These are phyloP conservation scores for Neodiprion pinetum DNA, from an alignment of 1,140 invertebrate genomes.

Conservation along the genomic window DNA sequence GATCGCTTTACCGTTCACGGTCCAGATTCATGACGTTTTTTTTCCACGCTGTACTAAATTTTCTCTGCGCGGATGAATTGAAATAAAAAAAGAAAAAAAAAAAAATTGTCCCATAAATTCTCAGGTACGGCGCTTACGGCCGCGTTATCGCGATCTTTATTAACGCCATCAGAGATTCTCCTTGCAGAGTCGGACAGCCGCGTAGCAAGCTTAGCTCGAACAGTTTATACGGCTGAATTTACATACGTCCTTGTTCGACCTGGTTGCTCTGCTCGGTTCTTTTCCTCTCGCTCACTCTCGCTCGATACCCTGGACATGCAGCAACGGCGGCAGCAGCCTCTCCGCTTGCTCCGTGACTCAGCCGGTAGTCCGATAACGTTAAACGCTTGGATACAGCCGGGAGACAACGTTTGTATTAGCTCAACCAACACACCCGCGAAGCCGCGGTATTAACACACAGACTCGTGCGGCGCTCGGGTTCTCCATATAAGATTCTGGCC, in stretches of 20 bases:
- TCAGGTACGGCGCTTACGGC: neutral
- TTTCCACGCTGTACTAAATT: too few relatives aligned
- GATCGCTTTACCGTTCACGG: too few relatives aligned
- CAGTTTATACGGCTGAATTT: neutral
- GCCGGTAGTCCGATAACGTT: neutral
- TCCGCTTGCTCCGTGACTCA: neutral
- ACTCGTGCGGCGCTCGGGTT: neutral
- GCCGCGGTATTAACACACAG: neutral
- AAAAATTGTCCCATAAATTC: neutral
- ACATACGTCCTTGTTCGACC: constrained; percentile 2
- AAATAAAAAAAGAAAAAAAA: too few relatives aligned
- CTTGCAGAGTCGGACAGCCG: neutral
- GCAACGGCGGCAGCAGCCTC: too few relatives aligned
- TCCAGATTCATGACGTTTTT: too few relatives aligned
- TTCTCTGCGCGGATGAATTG: too few relatives aligned
- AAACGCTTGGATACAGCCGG: neutral
- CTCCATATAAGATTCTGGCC: neutral
- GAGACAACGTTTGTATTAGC: neutral
- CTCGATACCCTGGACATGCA: neutral
- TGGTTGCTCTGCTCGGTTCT: neutral
- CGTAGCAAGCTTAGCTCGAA: neutral
- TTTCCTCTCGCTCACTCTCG: neutral
- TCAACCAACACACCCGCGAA: neutral
- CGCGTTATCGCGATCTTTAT: constrained; percentile 4
- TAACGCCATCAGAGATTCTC: constrained; percentile 5